Evolutionary conservation across 2,888 invertebrate species (phyloP), one percentile per base, ranked within the genome.

Genomic region (Orchesellides sinensis): DNA sequence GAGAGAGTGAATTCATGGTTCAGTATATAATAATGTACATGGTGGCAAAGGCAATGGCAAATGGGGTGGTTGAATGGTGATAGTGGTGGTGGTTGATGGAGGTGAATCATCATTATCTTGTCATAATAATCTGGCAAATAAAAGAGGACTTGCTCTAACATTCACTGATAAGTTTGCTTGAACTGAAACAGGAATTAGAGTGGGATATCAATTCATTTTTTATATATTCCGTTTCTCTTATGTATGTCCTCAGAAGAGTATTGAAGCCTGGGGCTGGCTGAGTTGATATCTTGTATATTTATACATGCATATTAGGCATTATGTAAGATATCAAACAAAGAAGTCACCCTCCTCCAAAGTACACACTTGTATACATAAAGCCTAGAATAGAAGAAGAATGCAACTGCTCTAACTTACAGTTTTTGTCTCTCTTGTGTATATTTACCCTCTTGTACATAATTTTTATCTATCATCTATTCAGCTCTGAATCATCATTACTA

Each of bases 61-160:
- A 80, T 80, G 73, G 80, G 80, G 80, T 70, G 23, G 78, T 52
- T 45, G 49, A 56, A 70, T 70, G 56, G 40, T 68, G 35, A 19
- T 66, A 56, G 29, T 66, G 47, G 45, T 59, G 68, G 75, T 49
- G 74, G 72, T 54, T 61, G 79, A 73, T 80, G 79, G 84, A 86
- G 86, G 87, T 87, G 87, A 87, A 87, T 87, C 87, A 87, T 87
- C 87, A 87, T 87, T 87, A 87, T 87, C 85, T 83, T 87, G 86
- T 87, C 86, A 86, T 87, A 86, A 87, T 87, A 85, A 85, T 85
- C 85, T 85, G 63, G 73, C 80, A 80, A 80, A 80, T 80, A 80
- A 80, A 79, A 66, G 63, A 52, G 35, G 47, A 49, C 68, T 69
- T n/a, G n/a, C n/a, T n/a, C n/a, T 32, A 52, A 72, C 79, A 29